Evolutionary conservation across 1,140 invertebrate genomes (phyloP).

Genomic region (Manduca sexta): DNA sequence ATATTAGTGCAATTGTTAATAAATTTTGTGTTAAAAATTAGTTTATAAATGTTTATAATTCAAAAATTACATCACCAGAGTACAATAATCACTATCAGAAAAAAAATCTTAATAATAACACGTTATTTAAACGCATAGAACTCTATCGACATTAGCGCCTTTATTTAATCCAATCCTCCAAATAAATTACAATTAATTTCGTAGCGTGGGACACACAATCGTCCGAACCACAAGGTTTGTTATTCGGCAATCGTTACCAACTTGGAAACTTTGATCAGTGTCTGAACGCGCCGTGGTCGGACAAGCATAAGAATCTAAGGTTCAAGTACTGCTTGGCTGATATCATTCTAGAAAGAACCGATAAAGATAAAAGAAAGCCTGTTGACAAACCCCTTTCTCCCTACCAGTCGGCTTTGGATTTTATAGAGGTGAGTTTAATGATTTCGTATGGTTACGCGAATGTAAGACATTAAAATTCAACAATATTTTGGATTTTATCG

Average conservation of each 20-base stretch:
- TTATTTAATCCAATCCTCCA: too few relatives aligned
- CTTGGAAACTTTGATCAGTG: conserved; percentile 79
- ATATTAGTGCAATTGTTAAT: too few relatives aligned
- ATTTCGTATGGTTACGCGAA: too few relatives aligned
- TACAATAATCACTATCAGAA: too few relatives aligned
- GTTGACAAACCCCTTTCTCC: conserved; percentile 58
- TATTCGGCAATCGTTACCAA: conserved; percentile 74
- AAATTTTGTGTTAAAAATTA: too few relatives aligned
- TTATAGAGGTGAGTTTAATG: conserved; percentile 68
- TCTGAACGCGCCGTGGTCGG: conserved; percentile 51
- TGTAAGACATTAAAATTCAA: background rate
- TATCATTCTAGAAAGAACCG: conserved; percentile 48
- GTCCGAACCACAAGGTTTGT: conserved; percentile 74
- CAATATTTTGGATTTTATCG: too few relatives aligned
- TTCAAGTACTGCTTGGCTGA: conserved; percentile 75
- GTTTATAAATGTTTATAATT: too few relatives aligned
- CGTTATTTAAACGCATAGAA: too few relatives aligned
- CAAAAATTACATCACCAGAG: too few relatives aligned
- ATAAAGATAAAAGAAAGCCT: conserved; percentile 44
- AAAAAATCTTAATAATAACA: too few relatives aligned
- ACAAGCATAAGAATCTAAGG: conserved; percentile 59
- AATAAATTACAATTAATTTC: background rate
- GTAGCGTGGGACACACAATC: conserved; percentile 77
- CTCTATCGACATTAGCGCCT: too few relatives aligned
- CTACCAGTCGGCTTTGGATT: conserved; percentile 65